phyloP scores from a whole-genome alignment of 2,888 invertebrate species.

The Mamestra brassicae region DNA sequence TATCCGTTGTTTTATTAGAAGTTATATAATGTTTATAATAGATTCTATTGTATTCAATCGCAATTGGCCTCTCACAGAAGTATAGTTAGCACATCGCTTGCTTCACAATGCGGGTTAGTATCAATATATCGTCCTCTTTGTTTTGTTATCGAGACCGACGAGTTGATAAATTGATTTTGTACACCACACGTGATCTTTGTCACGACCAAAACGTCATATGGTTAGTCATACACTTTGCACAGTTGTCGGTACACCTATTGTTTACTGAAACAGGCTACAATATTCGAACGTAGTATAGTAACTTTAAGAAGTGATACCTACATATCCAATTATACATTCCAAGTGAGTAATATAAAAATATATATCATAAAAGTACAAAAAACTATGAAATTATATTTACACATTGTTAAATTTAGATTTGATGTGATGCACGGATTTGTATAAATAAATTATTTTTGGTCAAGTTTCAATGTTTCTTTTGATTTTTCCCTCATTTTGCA shows the following conservation, averaged over 20 bases:
- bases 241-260: constrained; percentile 54
- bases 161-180: constrained; percentile 65
- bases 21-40: constrained; percentile 22
- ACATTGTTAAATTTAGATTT: constrained; percentile 60
- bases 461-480: constrained; percentile 72
- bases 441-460: constrained; percentile 76
- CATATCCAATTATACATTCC: constrained; percentile 52
- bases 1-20: not conserved
- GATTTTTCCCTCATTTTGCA: constrained; percentile 71
- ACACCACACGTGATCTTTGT: constrained; percentile 52
- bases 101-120: constrained; percentile 52
- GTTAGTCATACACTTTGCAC: constrained; percentile 63
- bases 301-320: constrained; percentile 45
- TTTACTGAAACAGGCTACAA: constrained; percentile 16
- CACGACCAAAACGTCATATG: constrained; percentile 20
- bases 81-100: constrained; percentile 59
- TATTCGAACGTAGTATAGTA: constrained; percentile 18
- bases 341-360: constrained; percentile 57
- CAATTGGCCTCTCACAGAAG: constrained; percentile 37
- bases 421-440: constrained; percentile 60
- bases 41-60: constrained; percentile 37
- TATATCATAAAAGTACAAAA: constrained; percentile 64
- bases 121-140: constrained; percentile 48
- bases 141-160: constrained; percentile 63
- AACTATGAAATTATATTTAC: constrained; percentile 60